Evolutionary conservation across 1,140 invertebrate species (phyloP), one percentile per base, ranked within the genome.

Genomic region (Orius laevigatus): DNA sequence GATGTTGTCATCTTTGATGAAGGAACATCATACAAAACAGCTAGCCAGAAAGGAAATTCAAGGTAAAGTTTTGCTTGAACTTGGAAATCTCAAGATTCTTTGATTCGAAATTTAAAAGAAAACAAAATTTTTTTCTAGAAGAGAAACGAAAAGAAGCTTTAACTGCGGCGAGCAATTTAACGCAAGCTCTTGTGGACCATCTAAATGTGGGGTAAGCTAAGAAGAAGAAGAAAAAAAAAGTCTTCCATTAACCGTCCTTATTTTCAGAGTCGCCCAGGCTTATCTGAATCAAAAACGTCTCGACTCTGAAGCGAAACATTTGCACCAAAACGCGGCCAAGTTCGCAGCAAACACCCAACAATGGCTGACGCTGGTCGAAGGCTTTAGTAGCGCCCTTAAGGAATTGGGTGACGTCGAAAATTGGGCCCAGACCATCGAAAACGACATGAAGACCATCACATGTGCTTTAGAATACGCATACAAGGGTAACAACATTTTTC

Each of bases 401-500:
- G 93, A 98, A 73, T 78, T 99, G 41, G 95, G 95, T 10, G 93
- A 99, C 74, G 92, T 95, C 6, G 91, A 98, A 65, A 97, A 95
- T 66, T 99, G 94, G 94, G 88, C 94, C 0, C 77, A 81, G 55
- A 93, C 84, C 54, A 98, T 99, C 56, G 94, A 98, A 68, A 79
- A 79, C 42, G 95, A 99, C 64, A 93, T 98, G 78, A 78, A 81
- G 64, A 83, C 84, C 0, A 85, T 98, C 55, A 86, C 88, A 20
- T 83, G 81, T 59, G 88, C 90, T 18, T 69, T 98, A 45, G 91
- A 97, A 71, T 84, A 89, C 69, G 90, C 89, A 14, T 96, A 97
- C 64, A 92, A 92, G 75, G 85, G 81, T 68, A 25, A 25, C 25
- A 25, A 25, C 8, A 25, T 25, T 25, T 4, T 25, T 8, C 3